Evolutionary conservation across 2,113 vertebrate species (phyloP), one percentile per base, ranked within the genome.

Genomic region (Nerophis ophidion): DNA sequence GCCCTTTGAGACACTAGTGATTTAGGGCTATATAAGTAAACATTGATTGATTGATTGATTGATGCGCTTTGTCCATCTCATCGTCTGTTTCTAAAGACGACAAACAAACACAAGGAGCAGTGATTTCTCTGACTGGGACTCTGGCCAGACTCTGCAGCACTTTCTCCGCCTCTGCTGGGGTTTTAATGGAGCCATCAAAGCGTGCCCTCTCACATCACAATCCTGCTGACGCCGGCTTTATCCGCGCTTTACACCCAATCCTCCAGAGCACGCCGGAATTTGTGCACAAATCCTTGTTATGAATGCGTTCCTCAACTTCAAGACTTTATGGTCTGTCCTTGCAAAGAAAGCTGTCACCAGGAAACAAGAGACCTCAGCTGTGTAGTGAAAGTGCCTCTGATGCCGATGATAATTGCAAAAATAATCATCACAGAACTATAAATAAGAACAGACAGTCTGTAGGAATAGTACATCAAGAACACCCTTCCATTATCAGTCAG

Each of bases 161-260:
- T 74, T 83, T 76, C 65, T 61, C 13, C 57, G 57, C 55, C 48
- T 71, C 59, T 66, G 48, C 55, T 55, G 64, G 40, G 52, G 60
- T 58, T 82, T 61, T 76, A 83, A 68, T 71, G 66, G 72, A 69
- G 44, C 65, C 65, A 67, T 81, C 74, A 68, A 74, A 75, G 64
- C 67, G 58, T n/a, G 9, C 38, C 19, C 50, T 58, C 61, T 63
- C 48, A 12, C 17, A 61, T 61, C 62, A 55, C 33, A 38, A 34
- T 70, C 68, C 68, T 80, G 81, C 80, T 83, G 82, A 86, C 11
- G 57, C 51, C 38, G 51, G 42, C 11, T 34, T 61, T 44, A 57
- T 64, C 63, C 54, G 70, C 36, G 57, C 40, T 44, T 66, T 65
- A 50, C 54, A 66, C 56, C 49, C 55, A 55, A 70, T 63, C 1